Evolutionary conservation across 1,140 invertebrate genomes (phyloP).

Genomic region (Choristoneura fumiferana): DNA sequence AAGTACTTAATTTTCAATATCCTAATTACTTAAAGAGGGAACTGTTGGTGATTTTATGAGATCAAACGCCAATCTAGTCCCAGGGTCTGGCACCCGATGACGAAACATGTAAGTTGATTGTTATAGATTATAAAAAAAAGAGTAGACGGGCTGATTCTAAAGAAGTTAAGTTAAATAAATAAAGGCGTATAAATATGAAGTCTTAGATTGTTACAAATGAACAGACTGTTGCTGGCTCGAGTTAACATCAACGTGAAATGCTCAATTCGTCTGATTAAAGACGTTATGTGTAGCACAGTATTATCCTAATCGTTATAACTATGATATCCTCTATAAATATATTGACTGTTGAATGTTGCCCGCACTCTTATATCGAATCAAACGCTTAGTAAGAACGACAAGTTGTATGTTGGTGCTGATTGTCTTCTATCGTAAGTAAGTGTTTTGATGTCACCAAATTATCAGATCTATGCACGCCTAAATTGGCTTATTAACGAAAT

Average conservation of each 20-base stretch:
- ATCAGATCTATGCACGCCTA: constrained; percentile 3
- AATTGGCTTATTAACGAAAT: not conserved
- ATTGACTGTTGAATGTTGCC: not conserved
- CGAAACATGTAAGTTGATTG: no score
- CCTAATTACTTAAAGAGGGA: no score
- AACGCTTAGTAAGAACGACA: constrained; percentile 7
- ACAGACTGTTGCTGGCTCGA: no score
- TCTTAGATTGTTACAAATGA: no score
- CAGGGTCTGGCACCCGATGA: no score
- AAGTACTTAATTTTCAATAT: no score
- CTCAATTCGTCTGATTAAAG: not conserved
- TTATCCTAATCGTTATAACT: constrained; percentile 2
- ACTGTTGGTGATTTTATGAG: no score
- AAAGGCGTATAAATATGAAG: no score
- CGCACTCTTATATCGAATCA: not conserved
- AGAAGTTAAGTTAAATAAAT: no score
- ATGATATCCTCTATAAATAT: not conserved
- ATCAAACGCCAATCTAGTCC: no score
- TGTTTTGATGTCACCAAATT: constrained; percentile 5
- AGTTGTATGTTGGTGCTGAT: constrained; percentile 14
- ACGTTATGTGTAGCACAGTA: not conserved
- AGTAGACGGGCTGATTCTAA: no score
- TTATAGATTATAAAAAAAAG: no score
- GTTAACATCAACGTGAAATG: constrained; percentile 14
- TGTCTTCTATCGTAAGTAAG: not conserved